phyloP scores from a whole-genome alignment of 2,113 vertebrate genomes.

The Thryonomys swinderianus region DNA sequence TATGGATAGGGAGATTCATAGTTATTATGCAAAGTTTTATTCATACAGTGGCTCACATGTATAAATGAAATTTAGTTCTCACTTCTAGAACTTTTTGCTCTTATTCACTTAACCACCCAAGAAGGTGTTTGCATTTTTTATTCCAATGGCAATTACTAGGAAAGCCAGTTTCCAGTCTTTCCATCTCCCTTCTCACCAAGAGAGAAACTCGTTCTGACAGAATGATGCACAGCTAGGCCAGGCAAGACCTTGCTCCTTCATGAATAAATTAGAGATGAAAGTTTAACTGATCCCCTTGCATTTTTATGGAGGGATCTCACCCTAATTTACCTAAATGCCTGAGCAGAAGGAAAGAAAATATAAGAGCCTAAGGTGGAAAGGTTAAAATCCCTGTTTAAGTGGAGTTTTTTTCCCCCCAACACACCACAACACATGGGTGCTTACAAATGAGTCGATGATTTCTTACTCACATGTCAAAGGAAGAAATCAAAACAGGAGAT shows the following conservation, averaged over 20 bases:
- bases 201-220: conserved; percentile 88
- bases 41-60: conserved; percentile 59
- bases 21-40: conserved; percentile 49
- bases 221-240: conserved; percentile 86
- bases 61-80: background rate
- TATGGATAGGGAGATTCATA: background rate
- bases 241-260: conserved; percentile 87
- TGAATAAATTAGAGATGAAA: conserved; percentile 91
- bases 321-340: conserved; percentile 90
- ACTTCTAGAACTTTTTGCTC: conserved; percentile 71
- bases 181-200: conserved; percentile 82
- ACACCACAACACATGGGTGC: conserved; percentile 55
- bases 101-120: conserved; percentile 67
- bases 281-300: conserved; percentile 88
- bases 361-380: conserved; percentile 85
- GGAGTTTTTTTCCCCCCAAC: conserved; percentile 58
- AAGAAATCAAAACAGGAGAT: conserved; percentile 47
- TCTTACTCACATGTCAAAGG: conserved; percentile 40
- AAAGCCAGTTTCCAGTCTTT: conserved; percentile 78
- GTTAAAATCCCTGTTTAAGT: conserved; percentile 88
- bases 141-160: conserved; percentile 73
- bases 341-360: conserved; percentile 86
- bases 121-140: conserved; percentile 67
- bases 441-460: conserved; percentile 38
- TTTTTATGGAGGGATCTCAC: conserved; percentile 86